Percentiles rank a stretch among this genome's conserved stretches.
These are phyloP conservation scores for Ctenoplectra terminalis DNA, from an alignment of 1,140 invertebrate species.

Conservation along the genomic window DNA sequence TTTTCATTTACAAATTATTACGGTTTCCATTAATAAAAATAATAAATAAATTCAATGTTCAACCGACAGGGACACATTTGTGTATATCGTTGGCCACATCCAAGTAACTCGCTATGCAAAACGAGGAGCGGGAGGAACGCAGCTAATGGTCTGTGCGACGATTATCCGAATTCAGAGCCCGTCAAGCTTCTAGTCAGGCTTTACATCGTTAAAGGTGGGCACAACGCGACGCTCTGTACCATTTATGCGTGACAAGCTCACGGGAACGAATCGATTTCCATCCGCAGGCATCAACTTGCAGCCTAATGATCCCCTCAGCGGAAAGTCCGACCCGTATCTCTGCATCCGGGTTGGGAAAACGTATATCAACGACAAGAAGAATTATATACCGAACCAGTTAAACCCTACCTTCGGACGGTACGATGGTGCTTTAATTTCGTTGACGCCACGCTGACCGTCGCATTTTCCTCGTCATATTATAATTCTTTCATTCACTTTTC, in stretches of 20 bases:
- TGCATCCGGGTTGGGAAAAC: constrained; percentile 87
- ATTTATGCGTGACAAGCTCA: not conserved
- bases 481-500: not conserved
- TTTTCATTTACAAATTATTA: not conserved
- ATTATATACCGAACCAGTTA: constrained; percentile 90
- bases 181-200: constrained; percentile 89
- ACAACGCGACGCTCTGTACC: not conserved
- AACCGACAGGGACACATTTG: constrained; percentile 82
- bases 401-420: constrained; percentile 94
- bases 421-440: not conserved
- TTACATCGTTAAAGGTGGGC: constrained; percentile 88
- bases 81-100: constrained; percentile 79
- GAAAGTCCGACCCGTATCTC: constrained; percentile 92
- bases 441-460: not conserved
- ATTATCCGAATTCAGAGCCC: constrained; percentile 87
- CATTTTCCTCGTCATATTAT: not conserved
- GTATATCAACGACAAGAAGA: constrained; percentile 87
- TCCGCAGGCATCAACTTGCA: constrained; percentile 85
- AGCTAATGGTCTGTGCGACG: constrained; percentile 84
- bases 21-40: not conserved
- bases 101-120: constrained; percentile 71
- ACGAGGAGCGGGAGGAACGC: constrained; percentile 74
- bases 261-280: constrained; percentile 8
- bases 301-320: constrained; percentile 87
- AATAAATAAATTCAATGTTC: not conserved